Base-by-base conservation (phyloP, 2,888 invertebrate species). In the Eupithecia abbreviata region DNA sequence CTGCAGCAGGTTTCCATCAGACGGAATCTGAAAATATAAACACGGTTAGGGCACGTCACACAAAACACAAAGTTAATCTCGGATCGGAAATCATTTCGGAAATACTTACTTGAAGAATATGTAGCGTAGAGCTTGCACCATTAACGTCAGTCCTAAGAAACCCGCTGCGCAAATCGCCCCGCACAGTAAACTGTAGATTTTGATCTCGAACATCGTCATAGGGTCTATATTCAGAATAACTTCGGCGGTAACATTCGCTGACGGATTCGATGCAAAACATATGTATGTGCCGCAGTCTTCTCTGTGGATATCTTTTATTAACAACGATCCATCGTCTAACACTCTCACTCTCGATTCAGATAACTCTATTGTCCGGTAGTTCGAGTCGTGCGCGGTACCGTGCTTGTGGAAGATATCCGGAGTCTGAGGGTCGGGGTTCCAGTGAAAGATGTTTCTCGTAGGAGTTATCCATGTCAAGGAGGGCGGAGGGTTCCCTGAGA, bases 381-480 rank as follows among this genome's bases (percentile, higher is more conserved):
- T 87, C 83, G 95, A 92, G 80, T 96, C 95, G 90, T 97, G 97
- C 3, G 96, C 95, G 4, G 87, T 77, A 0, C 97, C 96, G 88
- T 97, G 97, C 84, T 96, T 96, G 83, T 95, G 94, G 89, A 97
- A 97, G 78, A 96, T 93, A 84, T 97, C 97, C 4, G 96, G 96
- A 58, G 96, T 94, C 13, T 90, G 93, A 0, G 96, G 96, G 84
- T 98, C 97, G 0, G 97, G 97, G 89, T 97, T 97, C 97, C 97
- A 97, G 80, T 98, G 97, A 84, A 96, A 96, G 30, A 97, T 96
- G 85, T 96, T 95, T 73, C 97, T 95, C 0, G 95, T 96, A 4
- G 98, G 98, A 2, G 98, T 98, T 47, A 98, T 96, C 98, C 98
- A 98, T 13, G 97, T 97, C 73, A 98, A 96, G 70, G 97, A 97